Evolutionary conservation across 2,888 invertebrate genomes (phyloP), one percentile per base, ranked within the genome.

Genomic region (Steinernema hermaphroditum): DNA sequence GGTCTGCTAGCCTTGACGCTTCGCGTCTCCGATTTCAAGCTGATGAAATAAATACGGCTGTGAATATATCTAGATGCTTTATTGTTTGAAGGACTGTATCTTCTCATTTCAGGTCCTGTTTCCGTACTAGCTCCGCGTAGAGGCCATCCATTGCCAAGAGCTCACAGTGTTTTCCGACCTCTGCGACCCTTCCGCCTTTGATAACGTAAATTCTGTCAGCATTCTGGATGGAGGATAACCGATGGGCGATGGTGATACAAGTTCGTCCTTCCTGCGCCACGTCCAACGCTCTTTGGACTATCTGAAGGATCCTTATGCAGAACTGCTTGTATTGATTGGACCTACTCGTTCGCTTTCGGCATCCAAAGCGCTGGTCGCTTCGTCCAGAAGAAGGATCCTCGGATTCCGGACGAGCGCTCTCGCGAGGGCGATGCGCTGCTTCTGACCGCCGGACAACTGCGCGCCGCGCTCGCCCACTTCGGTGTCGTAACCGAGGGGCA

Each of bases 181-280:
- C 75, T 14, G 68, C 22, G 16, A 75, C 75, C 8, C 54, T 57
- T 1, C 75, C 75, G 22, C 37, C 68, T 9, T 49, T 43, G 0
- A 75, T 77, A 43, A 68, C 76, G 71, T 46, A 75, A 6, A 75
- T 75, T 19, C 27, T 43, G 41, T 76, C 49, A 0, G 75, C 70
- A 32, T 77, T 14, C 54, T 78, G 79, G 27, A 82, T 75, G 0
- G 80, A 78, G 19, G 80, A 77, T 43, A 82, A 71, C 2, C 82
- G 75, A 76, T 82, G 82, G 0, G 82, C 82, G 2, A 82, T 78
- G 0, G 75, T 78, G 14, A 82, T 79, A 50, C 77, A 76, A 0
- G 82, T 81, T 2, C 80, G 72, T n/a, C 78, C 80, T 2, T 41
- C 43, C 0, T 76, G 72, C 1, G 80, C 80, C 2, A 68, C 72